Conservation (phyloP, 2,113 vertebrate genomes). For the Mesitornis unicolor region DNA sequence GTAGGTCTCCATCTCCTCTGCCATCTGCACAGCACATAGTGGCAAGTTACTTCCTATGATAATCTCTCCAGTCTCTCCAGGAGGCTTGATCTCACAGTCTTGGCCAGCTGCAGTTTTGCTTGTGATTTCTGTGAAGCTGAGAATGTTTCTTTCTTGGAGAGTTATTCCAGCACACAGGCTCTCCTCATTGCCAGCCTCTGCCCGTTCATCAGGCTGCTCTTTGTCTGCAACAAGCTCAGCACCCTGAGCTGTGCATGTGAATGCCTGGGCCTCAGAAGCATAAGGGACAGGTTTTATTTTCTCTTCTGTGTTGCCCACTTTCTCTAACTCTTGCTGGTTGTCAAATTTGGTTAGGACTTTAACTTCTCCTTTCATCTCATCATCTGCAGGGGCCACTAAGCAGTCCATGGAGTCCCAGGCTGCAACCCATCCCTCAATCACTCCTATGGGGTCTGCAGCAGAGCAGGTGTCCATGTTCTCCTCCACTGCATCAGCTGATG, state of each 20-base stretch:
- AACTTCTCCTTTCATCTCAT: neutral
- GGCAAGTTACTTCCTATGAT: rapidly evolving
- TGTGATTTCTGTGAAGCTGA: rapidly evolving
- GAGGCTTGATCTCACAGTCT: neutral
- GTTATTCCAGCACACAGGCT: rapidly evolving
- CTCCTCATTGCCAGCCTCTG: neutral
- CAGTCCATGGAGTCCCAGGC: neutral
- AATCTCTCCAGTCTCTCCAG: neutral
- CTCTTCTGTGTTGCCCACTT: rapidly evolving
- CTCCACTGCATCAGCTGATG: neutral
- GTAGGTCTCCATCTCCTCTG: neutral
- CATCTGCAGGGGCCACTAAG: neutral
- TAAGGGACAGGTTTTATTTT: rapidly evolving
- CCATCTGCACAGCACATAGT: neutral
- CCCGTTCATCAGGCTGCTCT: neutral
- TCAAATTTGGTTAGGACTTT: neutral
- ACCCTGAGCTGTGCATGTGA: rapidly evolving
- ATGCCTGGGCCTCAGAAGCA: neutral
- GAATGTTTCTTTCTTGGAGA: neutral
- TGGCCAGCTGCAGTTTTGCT: neutral
- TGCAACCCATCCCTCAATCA: neutral
- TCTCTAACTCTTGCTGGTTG: neutral
- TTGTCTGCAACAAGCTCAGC: rapidly evolving
- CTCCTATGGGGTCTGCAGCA: neutral
- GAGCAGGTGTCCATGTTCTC: neutral